Conservation (phyloP, 2,797 vertebrate species). For the Triplophysa yarkandensis region DNA sequence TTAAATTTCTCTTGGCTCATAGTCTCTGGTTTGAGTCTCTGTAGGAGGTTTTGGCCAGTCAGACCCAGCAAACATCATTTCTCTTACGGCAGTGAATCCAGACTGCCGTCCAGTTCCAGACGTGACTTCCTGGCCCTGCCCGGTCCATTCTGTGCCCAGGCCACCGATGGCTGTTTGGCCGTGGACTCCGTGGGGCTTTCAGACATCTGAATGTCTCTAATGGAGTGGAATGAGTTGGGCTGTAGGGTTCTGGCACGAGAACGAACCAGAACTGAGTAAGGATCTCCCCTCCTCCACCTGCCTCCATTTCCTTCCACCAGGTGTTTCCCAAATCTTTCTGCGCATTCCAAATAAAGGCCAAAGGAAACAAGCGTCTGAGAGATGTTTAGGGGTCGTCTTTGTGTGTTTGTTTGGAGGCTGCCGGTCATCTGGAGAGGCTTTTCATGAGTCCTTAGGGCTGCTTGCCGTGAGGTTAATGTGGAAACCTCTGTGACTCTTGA, state of each 20-base stretch:
- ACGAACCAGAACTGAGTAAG: constrained; percentile 5
- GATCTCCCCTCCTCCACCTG: constrained; percentile 32
- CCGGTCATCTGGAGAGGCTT: constrained; percentile 31
- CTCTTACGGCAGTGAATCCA: constrained; percentile 42
- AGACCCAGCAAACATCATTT: constrained; percentile 42
- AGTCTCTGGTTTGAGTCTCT: constrained; percentile 39
- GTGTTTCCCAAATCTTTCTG: constrained; percentile 52
- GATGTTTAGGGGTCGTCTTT: constrained; percentile 21
- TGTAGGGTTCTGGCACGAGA: constrained; percentile 42
- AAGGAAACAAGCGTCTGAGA: constrained; percentile 38
- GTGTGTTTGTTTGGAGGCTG: constrained; percentile 31
- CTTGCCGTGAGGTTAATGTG: constrained; percentile 12
- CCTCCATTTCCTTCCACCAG: constrained; percentile 42
- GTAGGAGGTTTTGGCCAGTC: constrained; percentile 19
- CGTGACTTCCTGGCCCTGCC: constrained; percentile 77
- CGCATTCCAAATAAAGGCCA: constrained; percentile 41
- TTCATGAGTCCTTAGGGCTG: constrained; percentile 20
- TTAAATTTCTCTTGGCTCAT: constrained; percentile 38
- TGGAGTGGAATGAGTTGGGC: constrained; percentile 55
- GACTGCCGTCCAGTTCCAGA: constrained; percentile 62
- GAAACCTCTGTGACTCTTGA: constrained; percentile 12
- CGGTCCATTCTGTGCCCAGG: constrained; percentile 50
- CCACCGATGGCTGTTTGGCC: constrained; percentile 57
- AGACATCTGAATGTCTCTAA: constrained; percentile 56
- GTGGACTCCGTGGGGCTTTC: constrained; percentile 44